Conservation (phyloP, 1,140 invertebrate species). For the Trichonephila inaurata region DNA sequence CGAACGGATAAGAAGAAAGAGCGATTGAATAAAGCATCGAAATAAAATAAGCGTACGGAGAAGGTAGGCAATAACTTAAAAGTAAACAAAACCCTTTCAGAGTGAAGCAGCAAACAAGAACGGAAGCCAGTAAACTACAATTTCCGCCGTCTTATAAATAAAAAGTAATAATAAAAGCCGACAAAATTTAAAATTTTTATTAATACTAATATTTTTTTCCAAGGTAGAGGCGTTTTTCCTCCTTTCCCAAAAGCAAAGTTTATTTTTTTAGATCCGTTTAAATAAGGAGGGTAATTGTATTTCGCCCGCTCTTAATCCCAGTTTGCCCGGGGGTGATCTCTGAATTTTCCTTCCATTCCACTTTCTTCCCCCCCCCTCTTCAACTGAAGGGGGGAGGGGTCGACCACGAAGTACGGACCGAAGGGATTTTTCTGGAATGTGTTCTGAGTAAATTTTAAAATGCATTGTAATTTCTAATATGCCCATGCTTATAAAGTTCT, state of each 20-base stretch:
- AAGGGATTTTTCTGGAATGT: too few relatives aligned
- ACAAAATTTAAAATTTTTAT: conserved; percentile 55
- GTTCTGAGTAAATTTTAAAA: too few relatives aligned
- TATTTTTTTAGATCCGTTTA: conserved; percentile 55
- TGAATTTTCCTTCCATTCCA: not conserved
- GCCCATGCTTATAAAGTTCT: too few relatives aligned
- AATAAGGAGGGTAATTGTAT: conserved; percentile 72
- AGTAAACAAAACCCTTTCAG: conserved; percentile 33
- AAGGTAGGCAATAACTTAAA: not conserved
- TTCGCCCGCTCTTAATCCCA: conserved; percentile 47
- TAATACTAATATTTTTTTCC: conserved; percentile 63
- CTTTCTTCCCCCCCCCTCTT: not conserved
- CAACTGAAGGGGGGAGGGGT: too few relatives aligned
- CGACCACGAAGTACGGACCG: too few relatives aligned
- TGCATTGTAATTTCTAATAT: too few relatives aligned
- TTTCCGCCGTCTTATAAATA: not conserved
- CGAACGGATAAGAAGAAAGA: not conserved
- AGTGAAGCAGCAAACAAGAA: not conserved
- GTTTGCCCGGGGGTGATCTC: conserved; percentile 40
- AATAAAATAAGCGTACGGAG: not conserved
- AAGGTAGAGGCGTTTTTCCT: not conserved
- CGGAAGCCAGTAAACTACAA: conserved; percentile 25
- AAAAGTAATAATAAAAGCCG: conserved; percentile 23
- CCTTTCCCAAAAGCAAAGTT: not conserved
- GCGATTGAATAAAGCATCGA: not conserved